These are phyloP conservation scores for Zhuqinia jingwanae DNA, from an alignment of 2,888 invertebrate species.

Conservation along the genomic window DNA sequence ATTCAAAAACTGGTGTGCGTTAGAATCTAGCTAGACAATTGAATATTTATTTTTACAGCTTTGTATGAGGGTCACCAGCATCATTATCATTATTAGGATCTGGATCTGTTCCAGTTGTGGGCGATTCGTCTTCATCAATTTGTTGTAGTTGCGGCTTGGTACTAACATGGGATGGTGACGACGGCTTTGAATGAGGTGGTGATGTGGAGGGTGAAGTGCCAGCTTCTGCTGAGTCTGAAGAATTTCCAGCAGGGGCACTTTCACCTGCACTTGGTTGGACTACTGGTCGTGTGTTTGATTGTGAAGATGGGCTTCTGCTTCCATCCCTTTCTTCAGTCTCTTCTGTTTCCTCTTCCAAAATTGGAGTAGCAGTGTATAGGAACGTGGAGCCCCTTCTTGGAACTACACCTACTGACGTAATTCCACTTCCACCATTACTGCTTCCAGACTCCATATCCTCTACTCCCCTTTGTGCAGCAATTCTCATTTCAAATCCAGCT, in stretches of 20 bases:
- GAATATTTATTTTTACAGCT: slow-evolving; percentile 30
- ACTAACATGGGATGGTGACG: slow-evolving; percentile 61
- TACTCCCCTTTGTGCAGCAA: slow-evolving; percentile 35
- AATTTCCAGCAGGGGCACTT: not conserved
- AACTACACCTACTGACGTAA: slow-evolving; percentile 50
- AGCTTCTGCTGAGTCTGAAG: slow-evolving; percentile 24
- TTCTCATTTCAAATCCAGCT: slow-evolving; percentile 66
- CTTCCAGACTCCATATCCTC: slow-evolving; percentile 18
- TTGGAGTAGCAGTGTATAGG: slow-evolving; percentile 66
- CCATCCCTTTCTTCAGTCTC: slow-evolving; percentile 77
- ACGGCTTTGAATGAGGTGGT: slow-evolving; percentile 56
- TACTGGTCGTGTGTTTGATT: slow-evolving; percentile 40
- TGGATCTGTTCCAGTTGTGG: slow-evolving; percentile 13
- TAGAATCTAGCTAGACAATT: not conserved
- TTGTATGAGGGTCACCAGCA: slow-evolving; percentile 54
- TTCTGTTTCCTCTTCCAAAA: slow-evolving; percentile 75
- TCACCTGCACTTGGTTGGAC: slow-evolving; percentile 41
- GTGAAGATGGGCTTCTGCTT: slow-evolving; percentile 46
- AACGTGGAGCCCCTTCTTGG: slow-evolving; percentile 77
- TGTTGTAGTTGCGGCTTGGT: slow-evolving; percentile 60
- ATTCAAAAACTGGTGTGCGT: not conserved
- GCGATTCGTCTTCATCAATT: slow-evolving; percentile 66
- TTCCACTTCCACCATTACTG: slow-evolving; percentile 25
- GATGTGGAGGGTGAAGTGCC: slow-evolving; percentile 41
- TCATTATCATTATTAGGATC: slow-evolving; percentile 37